These are phyloP conservation scores for Armadillidium nasatum DNA, from an alignment of 1,140 invertebrate genomes.

Conservation along the genomic window DNA sequence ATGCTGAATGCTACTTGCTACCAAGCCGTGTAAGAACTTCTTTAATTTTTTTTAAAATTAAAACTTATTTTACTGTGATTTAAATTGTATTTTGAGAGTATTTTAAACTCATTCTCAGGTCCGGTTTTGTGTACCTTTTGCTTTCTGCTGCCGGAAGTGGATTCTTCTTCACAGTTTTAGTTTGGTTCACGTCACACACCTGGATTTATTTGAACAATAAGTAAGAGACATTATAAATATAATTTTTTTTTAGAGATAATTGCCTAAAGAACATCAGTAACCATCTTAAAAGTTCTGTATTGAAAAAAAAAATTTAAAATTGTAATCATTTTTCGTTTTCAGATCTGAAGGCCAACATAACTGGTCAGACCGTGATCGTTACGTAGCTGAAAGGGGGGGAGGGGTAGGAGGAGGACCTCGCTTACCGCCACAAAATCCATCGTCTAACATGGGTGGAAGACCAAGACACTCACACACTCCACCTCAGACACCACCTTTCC, in stretches of 20 bases:
- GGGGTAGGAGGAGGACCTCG: constrained; percentile 35
- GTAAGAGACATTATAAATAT: constrained; percentile 46
- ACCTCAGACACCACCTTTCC: constrained; percentile 51
- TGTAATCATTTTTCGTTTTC: background rate
- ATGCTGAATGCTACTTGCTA: constrained; percentile 72
- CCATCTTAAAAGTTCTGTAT: background rate
- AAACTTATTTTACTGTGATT: background rate
- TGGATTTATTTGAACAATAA: constrained; percentile 94
- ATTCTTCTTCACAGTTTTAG: constrained; percentile 80
- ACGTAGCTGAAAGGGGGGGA: constrained; percentile 46
- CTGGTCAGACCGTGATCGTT: background rate
- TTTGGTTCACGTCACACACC: constrained; percentile 88
- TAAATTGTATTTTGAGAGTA: background rate
- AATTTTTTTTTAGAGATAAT: too few relatives aligned
- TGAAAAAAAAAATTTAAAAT: background rate
- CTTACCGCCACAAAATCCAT: constrained; percentile 29
- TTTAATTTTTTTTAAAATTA: background rate
- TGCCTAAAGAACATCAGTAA: too few relatives aligned
- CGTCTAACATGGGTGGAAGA: constrained; percentile 50
- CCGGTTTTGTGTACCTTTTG: constrained; percentile 75
- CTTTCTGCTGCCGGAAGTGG: constrained; percentile 75
- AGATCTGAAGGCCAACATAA: background rate
- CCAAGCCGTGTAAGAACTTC: constrained; percentile 62
- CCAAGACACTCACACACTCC: constrained; percentile 53
- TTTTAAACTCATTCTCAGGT: constrained; percentile 49